Conservation (phyloP, 1,140 invertebrate genomes). For the Drosophila orosa region DNA sequence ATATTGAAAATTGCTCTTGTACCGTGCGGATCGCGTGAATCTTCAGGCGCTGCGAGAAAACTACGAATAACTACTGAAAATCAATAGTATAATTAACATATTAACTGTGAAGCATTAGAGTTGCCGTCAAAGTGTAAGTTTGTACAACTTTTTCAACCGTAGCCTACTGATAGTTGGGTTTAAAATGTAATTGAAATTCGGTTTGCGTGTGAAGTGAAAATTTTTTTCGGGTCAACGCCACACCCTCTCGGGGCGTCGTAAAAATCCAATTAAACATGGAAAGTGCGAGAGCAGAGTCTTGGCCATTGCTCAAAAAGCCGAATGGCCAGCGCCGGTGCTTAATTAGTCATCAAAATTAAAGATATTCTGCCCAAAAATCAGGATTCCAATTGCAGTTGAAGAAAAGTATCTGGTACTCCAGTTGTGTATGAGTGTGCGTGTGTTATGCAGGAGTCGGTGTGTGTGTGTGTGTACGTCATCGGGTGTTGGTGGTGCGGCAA, state of each 20-base stretch:
- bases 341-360: conserved; percentile 11
- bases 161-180: conserved; percentile 13
- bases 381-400: conserved; percentile 46
- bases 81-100: conserved; percentile 60
- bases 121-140: conserved; percentile 72
- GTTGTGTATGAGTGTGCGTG: conserved; percentile 40
- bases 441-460: conserved; percentile 32
- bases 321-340: background rate
- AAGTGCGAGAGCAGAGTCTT: conserved; percentile 32
- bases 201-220: conserved; percentile 60
- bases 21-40: conserved; percentile 67
- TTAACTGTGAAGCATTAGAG: conserved; percentile 43
- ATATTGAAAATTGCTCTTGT: conserved; percentile 64
- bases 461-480: conserved; percentile 72
- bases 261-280: conserved; percentile 67
- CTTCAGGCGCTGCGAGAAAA: conserved; percentile 51
- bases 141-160: conserved; percentile 13
- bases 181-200: conserved; percentile 48
- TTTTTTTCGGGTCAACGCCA: conserved; percentile 83
- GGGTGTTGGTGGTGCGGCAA: conserved; percentile 70
- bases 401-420: conserved; percentile 69
- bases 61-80: conserved; percentile 52
- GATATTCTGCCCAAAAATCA: conserved; percentile 30
- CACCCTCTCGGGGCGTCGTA: conserved; percentile 61
- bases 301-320: background rate